These are phyloP conservation scores for Rhyacophila brunnea DNA, from an alignment of 1,140 invertebrate genomes.

Conservation along the genomic window DNA sequence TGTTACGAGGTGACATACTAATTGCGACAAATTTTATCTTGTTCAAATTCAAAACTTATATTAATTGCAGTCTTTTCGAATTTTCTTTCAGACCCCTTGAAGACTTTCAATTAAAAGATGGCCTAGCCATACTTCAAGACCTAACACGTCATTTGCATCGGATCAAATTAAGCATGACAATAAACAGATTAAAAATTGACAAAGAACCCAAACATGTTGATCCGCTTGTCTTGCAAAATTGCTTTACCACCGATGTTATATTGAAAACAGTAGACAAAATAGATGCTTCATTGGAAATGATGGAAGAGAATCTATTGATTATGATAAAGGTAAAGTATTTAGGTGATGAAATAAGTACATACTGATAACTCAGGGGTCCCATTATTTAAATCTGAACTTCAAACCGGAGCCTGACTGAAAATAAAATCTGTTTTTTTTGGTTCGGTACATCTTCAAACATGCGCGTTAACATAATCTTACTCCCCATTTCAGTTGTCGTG, in stretches of 20 bases:
- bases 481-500: too few species aligned
- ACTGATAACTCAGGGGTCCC: too few species aligned
- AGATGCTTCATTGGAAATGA: constrained; percentile 43
- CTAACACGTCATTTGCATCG: constrained; percentile 45
- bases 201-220: constrained; percentile 40
- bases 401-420: too few species aligned
- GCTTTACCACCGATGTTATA: constrained; percentile 46
- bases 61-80: constrained; percentile 17
- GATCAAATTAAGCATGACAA: constrained; percentile 45
- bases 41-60: too few species aligned
- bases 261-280: constrained; percentile 44
- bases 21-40: too few species aligned
- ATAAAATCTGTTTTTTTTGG: too few species aligned
- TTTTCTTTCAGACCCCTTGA: too few species aligned
- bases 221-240: constrained; percentile 42
- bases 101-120: constrained; percentile 32
- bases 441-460: too few species aligned
- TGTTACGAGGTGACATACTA: too few species aligned
- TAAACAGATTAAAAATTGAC: constrained; percentile 43
- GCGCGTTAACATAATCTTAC: too few species aligned
- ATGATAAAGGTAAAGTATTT: constrained; percentile 44
- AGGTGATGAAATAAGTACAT: too few species aligned
- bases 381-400: too few species aligned
- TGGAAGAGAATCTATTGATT: constrained; percentile 44
- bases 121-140: constrained; percentile 44